Conservation (phyloP, 2,113 vertebrate genomes). For the Gymnorhina tibicen region DNA sequence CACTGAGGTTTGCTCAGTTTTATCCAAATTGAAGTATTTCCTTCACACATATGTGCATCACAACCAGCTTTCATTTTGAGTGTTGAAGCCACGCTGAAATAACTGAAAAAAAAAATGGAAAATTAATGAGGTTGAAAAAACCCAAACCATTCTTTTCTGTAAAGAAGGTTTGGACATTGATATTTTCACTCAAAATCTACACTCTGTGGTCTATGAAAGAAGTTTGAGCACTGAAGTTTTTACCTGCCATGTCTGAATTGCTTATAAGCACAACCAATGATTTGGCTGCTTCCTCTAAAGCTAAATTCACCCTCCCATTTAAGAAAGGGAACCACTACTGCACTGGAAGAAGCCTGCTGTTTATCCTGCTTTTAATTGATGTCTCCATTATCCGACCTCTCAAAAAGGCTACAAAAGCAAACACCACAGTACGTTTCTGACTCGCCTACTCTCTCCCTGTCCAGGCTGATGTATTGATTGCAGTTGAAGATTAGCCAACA, state of each 20-base stretch:
- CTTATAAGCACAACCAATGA: neutral
- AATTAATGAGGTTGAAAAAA: neutral
- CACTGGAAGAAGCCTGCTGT: neutral
- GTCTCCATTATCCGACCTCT: slow-evolving; percentile 6
- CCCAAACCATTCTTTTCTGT: neutral
- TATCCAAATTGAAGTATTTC: neutral
- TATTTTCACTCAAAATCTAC: neutral
- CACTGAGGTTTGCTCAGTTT: neutral
- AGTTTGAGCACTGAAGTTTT: neutral
- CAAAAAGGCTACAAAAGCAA: slow-evolving; percentile 23
- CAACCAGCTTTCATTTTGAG: neutral
- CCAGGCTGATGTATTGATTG: slow-evolving; percentile 7
- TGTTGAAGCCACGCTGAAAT: neutral
- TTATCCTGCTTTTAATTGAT: slow-evolving; percentile 30
- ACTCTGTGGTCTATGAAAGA: neutral
- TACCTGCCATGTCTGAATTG: neutral
- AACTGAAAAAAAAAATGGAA: neutral
- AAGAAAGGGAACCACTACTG: neutral
- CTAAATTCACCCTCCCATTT: neutral
- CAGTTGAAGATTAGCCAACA: slow-evolving; percentile 16
- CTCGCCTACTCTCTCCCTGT: neutral
- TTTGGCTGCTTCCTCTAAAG: neutral
- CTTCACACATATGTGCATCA: neutral
- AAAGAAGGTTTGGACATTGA: neutral
- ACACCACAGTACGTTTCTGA: neutral